Evolutionary conservation across 2,113 vertebrate genomes (phyloP).

Genomic region (Pelvicachromis taeniatus): DNA sequence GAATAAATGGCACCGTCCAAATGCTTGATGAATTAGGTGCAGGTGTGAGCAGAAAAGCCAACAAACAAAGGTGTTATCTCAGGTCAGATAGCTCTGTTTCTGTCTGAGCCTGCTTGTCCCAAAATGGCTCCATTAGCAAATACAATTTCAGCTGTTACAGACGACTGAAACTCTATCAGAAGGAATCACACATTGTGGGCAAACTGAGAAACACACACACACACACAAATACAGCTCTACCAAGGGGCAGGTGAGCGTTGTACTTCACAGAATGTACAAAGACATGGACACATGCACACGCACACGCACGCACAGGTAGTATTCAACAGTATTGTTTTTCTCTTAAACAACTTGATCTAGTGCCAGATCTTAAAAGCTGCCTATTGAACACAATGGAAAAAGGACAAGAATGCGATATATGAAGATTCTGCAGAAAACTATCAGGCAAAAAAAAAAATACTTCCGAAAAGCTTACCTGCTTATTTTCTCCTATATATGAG

Average conservation of each 20-base stretch:
- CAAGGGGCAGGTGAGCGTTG: neutral
- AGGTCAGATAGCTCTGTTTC: constrained; percentile 46
- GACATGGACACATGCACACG: neutral
- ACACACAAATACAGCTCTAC: neutral
- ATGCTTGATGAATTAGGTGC: constrained; percentile 30
- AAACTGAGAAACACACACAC: neutral
- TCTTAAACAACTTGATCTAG: constrained; percentile 21
- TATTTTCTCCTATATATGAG: neutral
- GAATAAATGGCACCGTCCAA: constrained; percentile 1
- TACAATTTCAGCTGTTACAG: constrained; percentile 61
- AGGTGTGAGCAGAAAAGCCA: constrained; percentile 26
- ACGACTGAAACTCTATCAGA: constrained; percentile 51
- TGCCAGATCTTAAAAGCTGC: constrained; percentile 34
- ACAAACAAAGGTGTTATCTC: constrained; percentile 50
- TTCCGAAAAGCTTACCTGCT: neutral
- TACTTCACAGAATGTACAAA: neutral
- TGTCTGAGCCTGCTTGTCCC: constrained; percentile 33
- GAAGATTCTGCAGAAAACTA: neutral
- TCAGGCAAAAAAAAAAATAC: neutral
- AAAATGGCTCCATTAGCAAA: constrained; percentile 63
- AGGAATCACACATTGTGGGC: neutral
- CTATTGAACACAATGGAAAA: constrained; percentile 1
- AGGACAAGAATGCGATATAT: neutral
- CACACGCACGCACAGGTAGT: neutral
- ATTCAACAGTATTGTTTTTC: constrained; percentile 2